phyloP scores from a whole-genome alignment of 2,113 vertebrate species.

The Hassar affinis region DNA sequence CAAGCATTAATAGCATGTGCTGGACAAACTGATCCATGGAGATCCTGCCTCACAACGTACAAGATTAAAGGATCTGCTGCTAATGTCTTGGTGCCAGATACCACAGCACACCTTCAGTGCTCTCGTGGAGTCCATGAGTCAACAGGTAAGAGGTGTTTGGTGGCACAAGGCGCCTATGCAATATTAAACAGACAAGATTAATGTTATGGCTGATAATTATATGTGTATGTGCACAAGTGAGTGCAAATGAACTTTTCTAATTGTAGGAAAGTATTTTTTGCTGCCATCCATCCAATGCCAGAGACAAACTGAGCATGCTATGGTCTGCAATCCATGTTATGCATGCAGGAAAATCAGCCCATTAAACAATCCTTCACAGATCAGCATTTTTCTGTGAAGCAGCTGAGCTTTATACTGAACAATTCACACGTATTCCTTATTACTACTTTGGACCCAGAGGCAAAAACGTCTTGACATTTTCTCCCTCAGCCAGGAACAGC shows the following conservation, averaged over 20 bases:
- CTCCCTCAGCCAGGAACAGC: not conserved
- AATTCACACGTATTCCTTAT: constrained; percentile 28
- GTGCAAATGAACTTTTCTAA: constrained; percentile 47
- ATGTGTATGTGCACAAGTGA: constrained; percentile 1
- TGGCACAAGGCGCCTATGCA: too few relatives aligned
- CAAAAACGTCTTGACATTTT: not conserved
- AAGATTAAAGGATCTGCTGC: too few relatives aligned
- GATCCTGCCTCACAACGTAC: too few relatives aligned
- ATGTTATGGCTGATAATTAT: too few relatives aligned
- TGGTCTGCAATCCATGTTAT: not conserved
- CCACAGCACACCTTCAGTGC: too few relatives aligned
- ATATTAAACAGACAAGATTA: too few relatives aligned
- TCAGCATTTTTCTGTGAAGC: constrained; percentile 35
- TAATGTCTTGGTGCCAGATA: too few relatives aligned
- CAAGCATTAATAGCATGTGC: too few relatives aligned
- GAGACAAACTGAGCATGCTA: constrained; percentile 26
- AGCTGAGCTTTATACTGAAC: constrained; percentile 31
- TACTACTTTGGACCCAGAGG: constrained; percentile 19
- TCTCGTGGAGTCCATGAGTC: too few relatives aligned
- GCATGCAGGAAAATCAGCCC: constrained; percentile 7
- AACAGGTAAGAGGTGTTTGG: too few relatives aligned
- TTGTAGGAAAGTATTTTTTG: constrained; percentile 43
- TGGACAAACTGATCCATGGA: too few relatives aligned
- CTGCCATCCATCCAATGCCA: not conserved
- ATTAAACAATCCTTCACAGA: constrained; percentile 45